Base-by-base conservation (phyloP, 2,888 invertebrate genomes). In the Athalia cordata region DNA sequence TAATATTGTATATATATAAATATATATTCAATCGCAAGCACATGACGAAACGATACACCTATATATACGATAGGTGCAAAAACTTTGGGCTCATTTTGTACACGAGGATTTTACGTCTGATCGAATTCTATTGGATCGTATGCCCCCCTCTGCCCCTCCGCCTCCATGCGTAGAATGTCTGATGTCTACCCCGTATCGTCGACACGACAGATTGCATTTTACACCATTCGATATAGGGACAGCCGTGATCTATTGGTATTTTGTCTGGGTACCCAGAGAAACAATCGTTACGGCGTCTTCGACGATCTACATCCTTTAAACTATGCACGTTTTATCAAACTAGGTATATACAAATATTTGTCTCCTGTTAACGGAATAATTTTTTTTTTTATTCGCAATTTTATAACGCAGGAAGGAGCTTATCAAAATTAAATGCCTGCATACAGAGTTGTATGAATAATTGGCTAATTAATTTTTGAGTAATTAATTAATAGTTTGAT, bases 121-220 rank as follows among this genome's bases (percentile, higher is more conserved):
- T 68, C 68, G 55, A 68, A 50, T 11, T 52, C 15, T 68, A 52
- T 68, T 11, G 55, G 68, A 68, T 68, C 50, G n/a, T 3, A 6
- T 55, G 68, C 11, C 68, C 68, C 29, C 29, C 29, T 2, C 29
- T 2, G n/a, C 29, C 29, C 29, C 29, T 29, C 29, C 29, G 1
- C 29, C 29, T 0, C 29, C 29, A 29, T 29, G 43, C 55, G 50
- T 4, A 9, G 52, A 68, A 50, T 68, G 68, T 68, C 68, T 50
- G 9, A n/a, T 15, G 6, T 11, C 5, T 52, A 29, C 15, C n/a
- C 49, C 50, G 29, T 13, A 13, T 66, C 9, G 52, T 68, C 43
- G 43, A 43, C 4, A 7, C 11, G n/a, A 52, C 52, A 15, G 52
- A 68, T 55, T 43, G 52, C 55, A 68, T 68, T 68, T 68, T 55